These are phyloP conservation scores for Botia almorhae DNA, from an alignment of 2,797 vertebrate species.

Conservation along the genomic window DNA sequence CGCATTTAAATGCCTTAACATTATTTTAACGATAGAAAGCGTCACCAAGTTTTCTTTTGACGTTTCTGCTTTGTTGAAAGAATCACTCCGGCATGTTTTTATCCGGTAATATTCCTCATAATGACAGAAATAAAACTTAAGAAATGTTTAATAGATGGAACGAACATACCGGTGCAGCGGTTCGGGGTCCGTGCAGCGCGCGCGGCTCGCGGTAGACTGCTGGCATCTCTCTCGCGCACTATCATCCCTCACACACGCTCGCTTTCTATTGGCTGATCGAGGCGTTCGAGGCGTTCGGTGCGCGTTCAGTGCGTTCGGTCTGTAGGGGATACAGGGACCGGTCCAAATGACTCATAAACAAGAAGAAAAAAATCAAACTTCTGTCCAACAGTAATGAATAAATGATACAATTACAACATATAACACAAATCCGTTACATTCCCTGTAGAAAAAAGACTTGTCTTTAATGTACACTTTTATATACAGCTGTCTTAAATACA, in stretches of 20 bases:
- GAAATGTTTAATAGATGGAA: neutral
- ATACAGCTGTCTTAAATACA: too few relatives aligned
- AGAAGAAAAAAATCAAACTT: too few relatives aligned
- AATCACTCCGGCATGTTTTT: neutral
- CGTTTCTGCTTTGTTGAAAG: neutral
- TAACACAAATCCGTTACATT: too few relatives aligned
- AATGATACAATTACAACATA: too few relatives aligned
- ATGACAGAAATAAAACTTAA: neutral
- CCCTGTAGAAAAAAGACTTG: too few relatives aligned
- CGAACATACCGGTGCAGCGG: slow-evolving; percentile 3
- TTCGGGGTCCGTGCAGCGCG: neutral
- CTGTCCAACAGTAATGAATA: too few relatives aligned
- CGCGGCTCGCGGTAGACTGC: neutral
- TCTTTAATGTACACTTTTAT: too few relatives aligned
- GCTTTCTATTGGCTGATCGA: slow-evolving; percentile 21
- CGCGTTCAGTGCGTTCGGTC: neutral
- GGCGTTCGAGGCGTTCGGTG: neutral
- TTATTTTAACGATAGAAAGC: too few relatives aligned
- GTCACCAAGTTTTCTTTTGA: too few relatives aligned
- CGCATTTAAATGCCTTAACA: too few relatives aligned
- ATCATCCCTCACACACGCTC: neutral
- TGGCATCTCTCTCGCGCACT: neutral
- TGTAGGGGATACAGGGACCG: too few relatives aligned
- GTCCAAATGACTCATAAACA: too few relatives aligned
- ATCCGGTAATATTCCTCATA: neutral